A percentile compares a stretch with the other conserved stretches of the same genome.
Evolutionary conservation across 2,888 invertebrate genomes (phyloP).

Genomic region (Polia nebulosa): DNA sequence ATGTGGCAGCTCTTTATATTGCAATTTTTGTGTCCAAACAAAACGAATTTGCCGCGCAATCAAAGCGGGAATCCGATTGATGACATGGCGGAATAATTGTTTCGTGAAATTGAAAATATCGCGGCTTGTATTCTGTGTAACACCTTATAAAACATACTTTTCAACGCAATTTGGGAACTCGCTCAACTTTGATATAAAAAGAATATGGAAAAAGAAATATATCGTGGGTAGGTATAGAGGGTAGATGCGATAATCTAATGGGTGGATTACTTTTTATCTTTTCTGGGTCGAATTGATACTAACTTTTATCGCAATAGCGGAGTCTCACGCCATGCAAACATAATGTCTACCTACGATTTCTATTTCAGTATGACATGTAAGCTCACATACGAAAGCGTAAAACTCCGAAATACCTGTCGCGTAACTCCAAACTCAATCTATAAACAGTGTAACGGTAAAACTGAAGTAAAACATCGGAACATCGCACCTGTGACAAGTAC

Average conservation of each 20-base stretch:
- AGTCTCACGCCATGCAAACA: conserved; percentile 45
- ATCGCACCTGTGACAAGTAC: conserved; percentile 87
- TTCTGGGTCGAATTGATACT: conserved; percentile 51
- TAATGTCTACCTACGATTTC: conserved; percentile 38
- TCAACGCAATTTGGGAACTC: conserved; percentile 62
- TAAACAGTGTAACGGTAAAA: conserved; percentile 73
- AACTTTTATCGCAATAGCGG: conserved; percentile 38
- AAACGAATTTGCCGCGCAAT: conserved; percentile 91
- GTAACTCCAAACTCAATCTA: conserved; percentile 68
- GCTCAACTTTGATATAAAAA: conserved; percentile 57
- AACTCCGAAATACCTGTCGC: conserved; percentile 48
- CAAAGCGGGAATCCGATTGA: conserved; percentile 91
- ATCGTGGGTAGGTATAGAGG: conserved; percentile 6
- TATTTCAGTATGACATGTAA: conserved; percentile 37
- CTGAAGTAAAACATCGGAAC: conserved; percentile 78
- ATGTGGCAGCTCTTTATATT: conserved; percentile 91
- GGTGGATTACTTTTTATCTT: conserved; percentile 40
- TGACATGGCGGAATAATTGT: conserved; percentile 91
- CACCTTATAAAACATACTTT: conserved; percentile 79
- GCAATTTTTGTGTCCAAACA: conserved; percentile 91
- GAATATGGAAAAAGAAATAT: conserved; percentile 52
- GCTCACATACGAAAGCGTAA: conserved; percentile 23
- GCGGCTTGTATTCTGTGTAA: conserved; percentile 82
- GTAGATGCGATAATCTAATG: conserved; percentile 37
- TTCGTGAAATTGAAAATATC: conserved; percentile 91